These are phyloP conservation scores for Aphodius granarius DNA, from an alignment of 2,888 invertebrate species.

Conservation along the genomic window DNA sequence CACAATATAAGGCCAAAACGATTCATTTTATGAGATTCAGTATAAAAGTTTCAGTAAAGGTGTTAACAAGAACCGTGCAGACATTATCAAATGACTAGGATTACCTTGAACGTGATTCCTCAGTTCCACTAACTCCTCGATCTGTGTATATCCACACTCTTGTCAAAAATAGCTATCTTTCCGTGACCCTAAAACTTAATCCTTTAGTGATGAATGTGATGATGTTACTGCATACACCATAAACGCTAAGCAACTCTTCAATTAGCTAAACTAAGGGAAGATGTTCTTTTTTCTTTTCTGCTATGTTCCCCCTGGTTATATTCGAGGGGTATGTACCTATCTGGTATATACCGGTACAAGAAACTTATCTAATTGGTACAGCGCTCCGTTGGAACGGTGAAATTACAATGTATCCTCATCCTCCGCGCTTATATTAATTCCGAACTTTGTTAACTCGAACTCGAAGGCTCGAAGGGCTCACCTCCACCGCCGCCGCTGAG, in stretches of 20 bases:
- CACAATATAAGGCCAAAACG: no score
- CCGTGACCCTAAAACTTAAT: no score
- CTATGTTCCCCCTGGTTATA: neutral
- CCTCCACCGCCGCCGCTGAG: neutral
- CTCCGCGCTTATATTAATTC: conserved; percentile 18
- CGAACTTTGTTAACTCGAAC: conserved; percentile 4
- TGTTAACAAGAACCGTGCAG: no score
- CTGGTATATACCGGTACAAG: neutral
- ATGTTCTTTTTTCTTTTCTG: neutral
- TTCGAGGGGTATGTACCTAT: neutral
- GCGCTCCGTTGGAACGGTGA: neutral
- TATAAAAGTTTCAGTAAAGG: no score
- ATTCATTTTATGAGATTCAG: no score
- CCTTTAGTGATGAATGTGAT: no score
- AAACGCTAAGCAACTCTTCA: neutral
- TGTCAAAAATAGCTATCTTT: no score
- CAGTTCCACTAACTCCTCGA: no score
- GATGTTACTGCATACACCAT: no score
- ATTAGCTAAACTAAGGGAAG: neutral
- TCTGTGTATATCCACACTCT: no score
- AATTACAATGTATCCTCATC: conserved; percentile 16
- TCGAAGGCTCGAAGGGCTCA: neutral
- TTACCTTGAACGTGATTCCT: no score
- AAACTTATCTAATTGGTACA: conserved; percentile 23
- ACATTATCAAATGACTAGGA: no score